Base-by-base conservation (phyloP, 2,888 invertebrate species). In the Gortyna flavago region DNA sequence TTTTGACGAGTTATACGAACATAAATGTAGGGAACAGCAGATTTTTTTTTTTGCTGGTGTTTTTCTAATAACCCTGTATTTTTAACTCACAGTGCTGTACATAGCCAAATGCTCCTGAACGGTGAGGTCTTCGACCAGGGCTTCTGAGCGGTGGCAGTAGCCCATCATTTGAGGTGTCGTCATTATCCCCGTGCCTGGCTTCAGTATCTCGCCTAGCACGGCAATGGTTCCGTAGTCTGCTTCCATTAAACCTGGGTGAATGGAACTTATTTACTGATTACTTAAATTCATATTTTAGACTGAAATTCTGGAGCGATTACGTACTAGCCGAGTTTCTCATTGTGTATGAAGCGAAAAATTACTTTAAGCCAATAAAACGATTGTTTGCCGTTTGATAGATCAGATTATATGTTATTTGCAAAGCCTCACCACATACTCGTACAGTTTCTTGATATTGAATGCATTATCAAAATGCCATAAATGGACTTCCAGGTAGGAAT, bases 71-170 rank as follows among this genome's bases (percentile, higher is more conserved):
- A 35, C n/a, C n/a, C n/a, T 35, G 6, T 35, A 35, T 25, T 54
- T 54, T 54, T 18, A 67, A 44, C 74, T 74, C 35, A 96, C 96
- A 81, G 86, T 89, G 35, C 90, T 84, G 74, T 91, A 96, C 3
- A 96, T 79, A 25, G 66, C 88, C 18, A 96, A 88, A 77, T 95
- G 94, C 72, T 96, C 96, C 29, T 92, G 87, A 0, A 95, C 96
- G 0, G 95, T 95, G 11, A 96, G 92, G 51, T 96, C 95, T 0
- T 92, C 90, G 2, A 95, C 83, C 21, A 96, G 92, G 59, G 92
- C 84, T 2, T 88, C 85, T 25, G 90, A 83, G 18, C 88, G 91
- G 65, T 96, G 95, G 74, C 95, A 96, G 87, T 93, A 96, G 16
- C 96, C 96, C 89, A 95, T 90, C 94, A 94, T 95, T 57, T 94